phyloP scores from a whole-genome alignment of 1,140 invertebrate genomes.

The Dendroctonus ponderosae region DNA sequence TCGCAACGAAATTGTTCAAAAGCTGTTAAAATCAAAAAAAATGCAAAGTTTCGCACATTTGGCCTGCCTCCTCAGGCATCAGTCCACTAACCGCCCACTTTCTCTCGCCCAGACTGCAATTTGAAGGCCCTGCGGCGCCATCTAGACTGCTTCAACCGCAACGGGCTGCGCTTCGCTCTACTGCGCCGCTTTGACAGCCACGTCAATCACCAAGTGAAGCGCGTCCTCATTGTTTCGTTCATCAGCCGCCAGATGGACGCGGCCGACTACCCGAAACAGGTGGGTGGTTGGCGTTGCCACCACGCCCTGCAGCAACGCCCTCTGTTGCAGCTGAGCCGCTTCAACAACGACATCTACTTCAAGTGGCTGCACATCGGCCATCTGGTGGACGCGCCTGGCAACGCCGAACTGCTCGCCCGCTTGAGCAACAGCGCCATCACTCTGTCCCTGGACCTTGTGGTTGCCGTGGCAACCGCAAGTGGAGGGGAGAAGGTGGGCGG shows the following conservation, averaged over 20 bases:
- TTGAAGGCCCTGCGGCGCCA: not conserved
- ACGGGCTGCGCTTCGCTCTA: not conserved
- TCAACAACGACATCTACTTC: constrained; percentile 2
- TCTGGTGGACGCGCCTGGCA: not conserved
- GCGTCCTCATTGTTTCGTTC: constrained; percentile 6
- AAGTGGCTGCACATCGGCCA: constrained; percentile 6
- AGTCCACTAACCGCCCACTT: not conserved
- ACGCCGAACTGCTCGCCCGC: not conserved
- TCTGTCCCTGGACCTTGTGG: not conserved
- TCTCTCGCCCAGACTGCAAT: constrained; percentile 5
- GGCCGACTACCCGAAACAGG: not conserved
- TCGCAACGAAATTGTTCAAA: not conserved
- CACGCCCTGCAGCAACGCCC: not conserved
- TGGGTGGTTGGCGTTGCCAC: not conserved
- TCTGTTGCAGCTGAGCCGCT: constrained; percentile 6
- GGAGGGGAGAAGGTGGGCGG: too few species aligned
- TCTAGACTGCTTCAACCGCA: constrained; percentile 4
- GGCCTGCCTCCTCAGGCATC: not conserved
- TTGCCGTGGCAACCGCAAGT: not conserved
- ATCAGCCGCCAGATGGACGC: not conserved
- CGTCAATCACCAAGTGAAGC: not conserved
- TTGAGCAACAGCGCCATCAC: constrained; percentile 10
- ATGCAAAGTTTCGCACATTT: not conserved
- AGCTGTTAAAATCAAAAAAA: too few species aligned
- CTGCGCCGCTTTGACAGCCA: not conserved